Conservation (phyloP, 2,888 invertebrate genomes). For the Isotomurus palustris region DNA sequence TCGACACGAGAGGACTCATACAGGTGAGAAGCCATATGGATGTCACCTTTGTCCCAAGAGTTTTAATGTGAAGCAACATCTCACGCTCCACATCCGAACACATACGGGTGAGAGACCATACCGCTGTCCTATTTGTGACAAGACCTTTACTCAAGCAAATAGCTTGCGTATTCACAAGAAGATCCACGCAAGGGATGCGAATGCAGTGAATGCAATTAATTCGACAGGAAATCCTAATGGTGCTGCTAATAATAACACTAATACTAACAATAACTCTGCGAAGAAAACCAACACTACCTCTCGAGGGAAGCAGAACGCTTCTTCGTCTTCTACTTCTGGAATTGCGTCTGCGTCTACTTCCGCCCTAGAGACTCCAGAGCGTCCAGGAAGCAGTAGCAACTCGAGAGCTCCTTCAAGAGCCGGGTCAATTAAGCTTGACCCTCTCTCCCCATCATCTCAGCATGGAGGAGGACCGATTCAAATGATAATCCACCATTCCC, state of each 20-base stretch:
- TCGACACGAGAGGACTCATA: constrained; percentile 36
- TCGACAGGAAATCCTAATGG: not conserved
- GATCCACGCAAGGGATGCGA: constrained; percentile 33
- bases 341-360: constrained; percentile 26
- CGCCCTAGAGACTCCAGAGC: constrained; percentile 27
- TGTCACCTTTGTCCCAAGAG: constrained; percentile 34
- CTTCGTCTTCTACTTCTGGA: constrained; percentile 26
- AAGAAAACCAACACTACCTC: constrained; percentile 12
- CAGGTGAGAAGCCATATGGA: constrained; percentile 31
- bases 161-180: constrained; percentile 42
- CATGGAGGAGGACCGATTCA: not conserved
- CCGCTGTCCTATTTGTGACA: constrained; percentile 35
- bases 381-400: constrained; percentile 5
- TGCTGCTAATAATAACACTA: constrained; percentile 5
- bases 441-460: not conserved
- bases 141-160: constrained; percentile 40
- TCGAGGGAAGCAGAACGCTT: not conserved
- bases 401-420: constrained; percentile 3
- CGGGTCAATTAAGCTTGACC: not conserved
- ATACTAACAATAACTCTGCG: not conserved
- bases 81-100: constrained; percentile 35
- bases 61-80: constrained; percentile 38
- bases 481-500: not conserved
- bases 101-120: constrained; percentile 39
- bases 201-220: not conserved